phyloP scores from a whole-genome alignment of 2,888 invertebrate species.

The Eubasilissa splendida region DNA sequence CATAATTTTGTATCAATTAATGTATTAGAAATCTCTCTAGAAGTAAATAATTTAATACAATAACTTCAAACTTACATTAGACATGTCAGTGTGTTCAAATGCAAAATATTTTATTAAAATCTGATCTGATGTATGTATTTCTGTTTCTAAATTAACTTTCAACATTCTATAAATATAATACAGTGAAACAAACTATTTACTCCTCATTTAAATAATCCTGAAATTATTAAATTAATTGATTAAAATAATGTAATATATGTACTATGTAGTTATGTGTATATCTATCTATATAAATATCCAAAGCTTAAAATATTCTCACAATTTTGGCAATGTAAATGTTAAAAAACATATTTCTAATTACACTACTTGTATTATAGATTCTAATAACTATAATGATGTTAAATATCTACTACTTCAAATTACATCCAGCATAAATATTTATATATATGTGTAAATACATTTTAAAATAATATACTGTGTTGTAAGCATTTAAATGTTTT shows the following conservation, averaged over 20 bases:
- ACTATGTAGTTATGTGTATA: too few relatives aligned
- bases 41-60: too few relatives aligned
- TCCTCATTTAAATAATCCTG: background rate
- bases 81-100: too few relatives aligned
- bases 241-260: background rate
- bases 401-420: slow-evolving; percentile 2
- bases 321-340: background rate
- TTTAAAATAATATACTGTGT: slow-evolving; percentile 25
- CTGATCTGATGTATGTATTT: too few relatives aligned
- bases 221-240: background rate
- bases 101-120: too few relatives aligned
- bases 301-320: background rate
- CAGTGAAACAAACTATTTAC: too few relatives aligned
- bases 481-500: slow-evolving; percentile 16
- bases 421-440: slow-evolving; percentile 15
- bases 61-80: too few relatives aligned
- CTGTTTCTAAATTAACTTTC: too few relatives aligned
- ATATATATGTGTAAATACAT: slow-evolving; percentile 14
- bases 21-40: too few relatives aligned
- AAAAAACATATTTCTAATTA: slow-evolving; percentile 1
- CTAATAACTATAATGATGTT: background rate
- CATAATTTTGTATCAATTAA: too few relatives aligned
- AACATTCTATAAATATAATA: too few relatives aligned
- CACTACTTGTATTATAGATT: background rate
- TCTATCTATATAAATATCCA: background rate